These are phyloP conservation scores for Drosophila kuntzei DNA, from an alignment of 2,888 invertebrate species.

Conservation along the genomic window DNA sequence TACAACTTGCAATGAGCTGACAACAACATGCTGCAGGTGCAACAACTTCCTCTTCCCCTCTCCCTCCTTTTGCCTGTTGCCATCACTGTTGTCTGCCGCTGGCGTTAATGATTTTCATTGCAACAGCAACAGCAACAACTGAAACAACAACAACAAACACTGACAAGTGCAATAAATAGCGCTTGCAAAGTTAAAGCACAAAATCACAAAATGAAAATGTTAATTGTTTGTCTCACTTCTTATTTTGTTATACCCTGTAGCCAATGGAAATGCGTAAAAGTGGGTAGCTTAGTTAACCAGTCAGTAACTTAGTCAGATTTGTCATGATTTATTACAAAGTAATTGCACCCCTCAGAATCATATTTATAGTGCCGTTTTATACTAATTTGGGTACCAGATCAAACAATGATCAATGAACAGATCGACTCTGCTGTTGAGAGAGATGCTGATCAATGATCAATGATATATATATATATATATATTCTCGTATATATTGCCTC, in stretches of 20 bases:
- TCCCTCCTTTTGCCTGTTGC: neutral
- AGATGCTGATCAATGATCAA: too few species aligned
- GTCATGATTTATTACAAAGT: too few species aligned
- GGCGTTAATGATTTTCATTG: constrained; percentile 72
- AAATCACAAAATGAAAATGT: constrained; percentile 80
- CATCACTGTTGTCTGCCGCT: constrained; percentile 15
- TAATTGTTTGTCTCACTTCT: constrained; percentile 67
- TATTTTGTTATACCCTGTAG: constrained; percentile 18
- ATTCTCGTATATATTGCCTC: too few species aligned
- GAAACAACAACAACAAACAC: constrained; percentile 19
- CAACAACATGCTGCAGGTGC: constrained; percentile 56
- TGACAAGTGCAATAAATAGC: constrained; percentile 68
- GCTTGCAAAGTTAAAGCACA: constrained; percentile 60
- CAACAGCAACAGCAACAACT: constrained; percentile 27
- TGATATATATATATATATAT: too few species aligned
- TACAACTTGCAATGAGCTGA: constrained; percentile 39
- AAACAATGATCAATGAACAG: too few species aligned
- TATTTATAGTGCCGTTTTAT: too few species aligned
- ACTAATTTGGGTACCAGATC: too few species aligned
- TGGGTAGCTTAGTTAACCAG: neutral
- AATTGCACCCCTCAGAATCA: too few species aligned
- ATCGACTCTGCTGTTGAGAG: too few species aligned
- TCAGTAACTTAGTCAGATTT: too few species aligned
- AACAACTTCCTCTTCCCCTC: neutral
- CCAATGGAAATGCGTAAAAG: neutral